A percentile compares a stretch with the other conserved stretches of the same genome.
phyloP scores from a whole-genome alignment of 2,797 vertebrate genomes.

The Morelia viridis region DNA sequence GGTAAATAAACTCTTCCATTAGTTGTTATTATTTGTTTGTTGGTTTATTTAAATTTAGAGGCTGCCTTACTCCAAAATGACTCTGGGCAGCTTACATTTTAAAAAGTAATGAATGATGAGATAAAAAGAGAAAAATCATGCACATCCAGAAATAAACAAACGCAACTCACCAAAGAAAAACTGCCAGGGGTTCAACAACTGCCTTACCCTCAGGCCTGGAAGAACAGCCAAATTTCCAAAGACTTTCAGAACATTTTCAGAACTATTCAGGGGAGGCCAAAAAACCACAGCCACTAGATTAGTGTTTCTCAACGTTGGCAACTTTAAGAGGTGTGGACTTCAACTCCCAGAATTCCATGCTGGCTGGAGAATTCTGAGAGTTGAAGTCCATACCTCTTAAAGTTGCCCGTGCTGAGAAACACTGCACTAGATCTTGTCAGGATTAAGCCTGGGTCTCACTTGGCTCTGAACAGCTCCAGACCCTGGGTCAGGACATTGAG shows the following conservation, averaged over 20 bases:
- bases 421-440: background rate
- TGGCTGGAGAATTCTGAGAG: too few relatives aligned
- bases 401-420: too few relatives aligned
- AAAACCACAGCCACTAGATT: background rate
- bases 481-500: background rate
- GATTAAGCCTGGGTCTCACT: background rate
- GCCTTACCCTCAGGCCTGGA: background rate
- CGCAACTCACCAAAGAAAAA: background rate
- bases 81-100: background rate
- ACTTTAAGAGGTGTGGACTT: too few relatives aligned
- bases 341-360: too few relatives aligned
- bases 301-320: too few relatives aligned
- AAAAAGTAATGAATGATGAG: background rate
- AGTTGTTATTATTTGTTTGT: background rate
- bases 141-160: background rate
- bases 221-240: background rate
- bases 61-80: background rate
- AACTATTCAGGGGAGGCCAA: fast-evolving
- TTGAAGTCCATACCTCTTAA: too few relatives aligned
- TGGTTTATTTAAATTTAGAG: background rate
- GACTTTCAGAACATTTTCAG: background rate
- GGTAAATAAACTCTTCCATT: background rate
- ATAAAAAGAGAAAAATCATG: background rate
- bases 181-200: background rate
- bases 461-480: background rate